Percentiles rank a stretch among this genome's conserved stretches.
Evolutionary conservation across 37 sponge, comb jelly and placozoan genomes (phyloP).

Genomic region (Halisarca cf. caerulea): DNA sequence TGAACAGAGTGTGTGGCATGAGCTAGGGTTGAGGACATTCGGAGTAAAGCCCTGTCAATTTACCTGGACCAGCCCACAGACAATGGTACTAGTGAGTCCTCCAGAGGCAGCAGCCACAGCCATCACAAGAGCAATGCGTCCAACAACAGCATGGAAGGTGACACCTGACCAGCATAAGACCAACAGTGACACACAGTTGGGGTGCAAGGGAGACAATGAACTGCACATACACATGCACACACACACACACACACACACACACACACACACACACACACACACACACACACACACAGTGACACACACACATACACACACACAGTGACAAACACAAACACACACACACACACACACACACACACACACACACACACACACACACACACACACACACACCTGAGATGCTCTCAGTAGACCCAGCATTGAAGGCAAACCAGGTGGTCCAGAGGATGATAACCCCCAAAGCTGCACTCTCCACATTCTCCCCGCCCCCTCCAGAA

Average conservation of each 20-base stretch:
- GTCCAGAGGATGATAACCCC: constrained; percentile 89
- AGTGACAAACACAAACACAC: too few species aligned
- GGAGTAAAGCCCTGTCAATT: not conserved
- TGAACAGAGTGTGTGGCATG: not conserved
- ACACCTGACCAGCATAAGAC: constrained; percentile 32
- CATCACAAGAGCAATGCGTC: constrained; percentile 85
- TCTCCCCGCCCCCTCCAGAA: constrained; percentile 79
- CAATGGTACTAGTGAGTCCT: constrained; percentile 55
- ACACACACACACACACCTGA: constrained; percentile 16
- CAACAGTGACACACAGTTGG: not conserved
- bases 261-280: too few species aligned
- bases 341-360: too few species aligned
- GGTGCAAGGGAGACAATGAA: not conserved
- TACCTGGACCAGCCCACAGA: constrained; percentile 78
- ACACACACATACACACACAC: too few species aligned
- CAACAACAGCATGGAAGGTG: constrained; percentile 65
- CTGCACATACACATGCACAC: too few species aligned
- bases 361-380: too few species aligned
- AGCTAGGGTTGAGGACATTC: not conserved
- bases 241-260: too few species aligned
- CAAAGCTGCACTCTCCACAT: constrained; percentile 87
- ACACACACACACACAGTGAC: too few species aligned
- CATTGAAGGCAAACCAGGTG: constrained; percentile 92
- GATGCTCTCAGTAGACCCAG: constrained; percentile 79
- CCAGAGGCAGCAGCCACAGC: constrained; percentile 69